Evolutionary conservation across 2,113 vertebrate species (phyloP), one percentile per base, ranked within the genome.

Genomic region (Stictonetta naevosa): DNA sequence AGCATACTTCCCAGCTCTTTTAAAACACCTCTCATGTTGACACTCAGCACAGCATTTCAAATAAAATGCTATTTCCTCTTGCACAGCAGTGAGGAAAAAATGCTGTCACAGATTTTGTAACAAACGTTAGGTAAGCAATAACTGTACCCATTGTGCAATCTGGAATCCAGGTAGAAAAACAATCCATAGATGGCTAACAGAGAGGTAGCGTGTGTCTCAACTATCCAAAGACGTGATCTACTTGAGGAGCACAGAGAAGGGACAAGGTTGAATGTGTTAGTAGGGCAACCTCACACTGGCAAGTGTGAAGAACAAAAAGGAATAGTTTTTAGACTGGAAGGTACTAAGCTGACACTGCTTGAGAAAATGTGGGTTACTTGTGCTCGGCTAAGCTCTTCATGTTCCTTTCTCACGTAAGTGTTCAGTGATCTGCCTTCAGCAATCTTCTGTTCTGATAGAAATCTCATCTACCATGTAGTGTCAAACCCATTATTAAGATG

Each of bases 61-160:
- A 96, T 92, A 90, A 95, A 92, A 95, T 75, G 89, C 85, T 71
- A 58, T 89, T 97, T 96, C 95, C 93, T 93, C 91, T 93, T 90
- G 71, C 90, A 77, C 84, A 91, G 72, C 83, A 73, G 80, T 4
- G 2, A 96, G 94, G 95, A 50, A 95, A 97, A 96, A 95, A 90
- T 87, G 94, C 93, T 95, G 96, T 95, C 92, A 94, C 80, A 87
- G 86, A 93, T 96, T 97, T 95, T 95, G 95, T 96, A 94, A 90
- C 80, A 96, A 92, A 95, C 72, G 68, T 92, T 83, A 64, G 87
- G 90, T 91, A 94, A 95, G 92, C 81, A 91, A 88, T 56, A 90
- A 52, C 76, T 87, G 82, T 58, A 38, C 34, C 42, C 36, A 18
- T 92, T 92, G 80, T 85, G 77, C 56, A 95, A 91, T 78, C 58